Evolutionary conservation across 2,888 invertebrate genomes (phyloP), one percentile per base, ranked within the genome.

Genomic region (Platycheirus albimanus): DNA sequence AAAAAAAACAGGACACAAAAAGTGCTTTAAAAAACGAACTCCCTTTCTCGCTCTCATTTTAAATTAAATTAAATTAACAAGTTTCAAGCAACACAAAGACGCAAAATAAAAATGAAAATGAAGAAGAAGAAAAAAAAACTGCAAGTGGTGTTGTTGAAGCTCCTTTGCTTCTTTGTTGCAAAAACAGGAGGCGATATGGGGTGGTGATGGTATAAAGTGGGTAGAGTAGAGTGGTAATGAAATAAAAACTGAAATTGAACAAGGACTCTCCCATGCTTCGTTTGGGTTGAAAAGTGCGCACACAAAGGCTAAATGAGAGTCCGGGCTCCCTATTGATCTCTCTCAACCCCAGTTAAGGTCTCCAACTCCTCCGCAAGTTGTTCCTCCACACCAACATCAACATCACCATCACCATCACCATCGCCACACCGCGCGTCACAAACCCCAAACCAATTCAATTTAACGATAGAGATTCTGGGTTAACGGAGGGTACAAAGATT

Each of bases 11-110:
- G 30, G 20, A 6, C 24, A 45, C 58, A 52, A 58, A n/a, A 49
- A 64, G 45, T 69, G 52, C 51, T 61, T 43, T 28, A 45, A 61
- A 61, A 61, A 51, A 70, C 45, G 38, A 54, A 70, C 52, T 70
- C 63, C 47, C 76, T 15, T 19, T 19, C 66, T 28, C 66, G 38
- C 71, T 58, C 67, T 67, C 58, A 47, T 71, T 83, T 83, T 77
- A 77, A 83, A 83, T 83, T 72, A 76, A 81, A 81, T 81, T 81
- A 83, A 83, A 83, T 83, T 83, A 77, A 83, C 81, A 81, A 81
- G 54, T 71, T 79, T 49, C 64, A 43, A 70, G 63, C 64, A 80
- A 61, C 58, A 75, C 54, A 70, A 54, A 69, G 24, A 43, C 13
- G n/a, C 6, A 69, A 5, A 58, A 61, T 24, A 24, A 45, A 43